Evolutionary conservation across 1,140 invertebrate genomes (phyloP).

Genomic region (Choristoneura fumiferana): DNA sequence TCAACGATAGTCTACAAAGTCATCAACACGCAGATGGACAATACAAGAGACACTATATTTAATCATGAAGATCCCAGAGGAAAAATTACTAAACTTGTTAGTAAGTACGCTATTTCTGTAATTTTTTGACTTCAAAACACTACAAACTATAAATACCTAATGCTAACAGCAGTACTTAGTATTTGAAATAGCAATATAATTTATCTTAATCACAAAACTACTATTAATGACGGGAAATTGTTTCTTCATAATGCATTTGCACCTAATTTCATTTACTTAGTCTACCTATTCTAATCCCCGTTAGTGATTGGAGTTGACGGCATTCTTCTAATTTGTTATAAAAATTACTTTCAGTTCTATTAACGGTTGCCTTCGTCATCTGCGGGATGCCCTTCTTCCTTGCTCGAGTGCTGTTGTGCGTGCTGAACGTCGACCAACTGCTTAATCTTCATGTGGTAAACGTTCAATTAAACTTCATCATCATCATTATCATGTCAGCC

Average conservation of each 20-base stretch:
- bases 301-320: not conserved
- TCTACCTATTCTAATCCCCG: not conserved
- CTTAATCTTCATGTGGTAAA: not conserved
- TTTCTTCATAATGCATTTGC: too few species aligned
- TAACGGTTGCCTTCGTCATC: slow-evolving; percentile 5
- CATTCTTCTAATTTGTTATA: too few species aligned
- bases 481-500: too few species aligned
- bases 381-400: slow-evolving; percentile 6
- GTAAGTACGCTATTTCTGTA: too few species aligned
- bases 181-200: too few species aligned
- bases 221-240: too few species aligned
- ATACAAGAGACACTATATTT: not conserved
- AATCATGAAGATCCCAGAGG: slow-evolving; percentile 1
- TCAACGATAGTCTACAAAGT: not conserved
- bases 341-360: slow-evolving; percentile 8
- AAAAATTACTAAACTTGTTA: slow-evolving; percentile 4
- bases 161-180: too few species aligned
- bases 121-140: too few species aligned
- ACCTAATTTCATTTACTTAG: too few species aligned
- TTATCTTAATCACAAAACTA: too few species aligned
- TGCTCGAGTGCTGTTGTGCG: not conserved
- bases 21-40: not conserved
- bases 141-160: too few species aligned
- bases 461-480: too few species aligned
- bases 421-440: not conserved